Conservation (phyloP, 2,888 invertebrate species). For the Anorthoa munda region DNA sequence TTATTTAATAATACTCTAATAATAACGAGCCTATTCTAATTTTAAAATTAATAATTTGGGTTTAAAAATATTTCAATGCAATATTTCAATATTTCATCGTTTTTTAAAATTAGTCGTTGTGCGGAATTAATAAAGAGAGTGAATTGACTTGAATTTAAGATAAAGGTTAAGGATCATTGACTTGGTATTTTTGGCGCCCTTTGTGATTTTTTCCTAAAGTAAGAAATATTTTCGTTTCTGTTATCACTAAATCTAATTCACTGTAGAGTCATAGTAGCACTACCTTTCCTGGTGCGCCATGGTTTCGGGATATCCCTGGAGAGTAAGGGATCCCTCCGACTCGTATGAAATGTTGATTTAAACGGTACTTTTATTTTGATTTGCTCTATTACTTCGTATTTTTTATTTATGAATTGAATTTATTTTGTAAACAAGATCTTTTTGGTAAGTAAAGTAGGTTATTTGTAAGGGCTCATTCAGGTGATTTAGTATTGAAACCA, state of each 20-base stretch:
- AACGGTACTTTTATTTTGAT: slow-evolving; percentile 65
- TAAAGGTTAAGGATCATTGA: background rate
- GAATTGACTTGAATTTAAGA: background rate
- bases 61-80: too few relatives aligned
- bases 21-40: background rate
- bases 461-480: background rate
- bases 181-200: background rate
- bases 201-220: background rate
- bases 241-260: slow-evolving; percentile 19
- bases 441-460: background rate
- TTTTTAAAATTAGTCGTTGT: background rate
- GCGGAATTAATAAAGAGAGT: background rate
- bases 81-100: background rate
- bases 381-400: slow-evolving; percentile 57
- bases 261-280: background rate
- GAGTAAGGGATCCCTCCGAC: slow-evolving; percentile 46
- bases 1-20: background rate
- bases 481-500: background rate
- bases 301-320: slow-evolving; percentile 44
- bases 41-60: background rate
- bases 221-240: background rate
- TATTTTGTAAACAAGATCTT: slow-evolving; percentile 14
- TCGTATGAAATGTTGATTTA: slow-evolving; percentile 70
- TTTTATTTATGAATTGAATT: slow-evolving; percentile 40
- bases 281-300: slow-evolving; percentile 13